Evolutionary conservation across 2,888 invertebrate genomes (phyloP), one percentile per base, ranked within the genome.

Genomic region (Creontiades dilutus): DNA sequence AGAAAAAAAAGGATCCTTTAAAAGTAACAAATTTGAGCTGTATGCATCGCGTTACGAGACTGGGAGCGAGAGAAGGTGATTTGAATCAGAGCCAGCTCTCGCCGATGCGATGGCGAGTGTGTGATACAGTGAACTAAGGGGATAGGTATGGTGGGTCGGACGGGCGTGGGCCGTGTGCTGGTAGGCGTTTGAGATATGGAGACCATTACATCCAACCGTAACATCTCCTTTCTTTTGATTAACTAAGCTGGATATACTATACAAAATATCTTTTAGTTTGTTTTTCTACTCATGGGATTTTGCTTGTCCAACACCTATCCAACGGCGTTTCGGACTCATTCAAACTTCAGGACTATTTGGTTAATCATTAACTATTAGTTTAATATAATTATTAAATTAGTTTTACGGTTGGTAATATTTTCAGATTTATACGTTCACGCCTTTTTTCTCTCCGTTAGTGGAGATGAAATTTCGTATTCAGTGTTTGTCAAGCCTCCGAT

Each of bases 201-300:
- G 68, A 68, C 68, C 68, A 68, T 68, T 68, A 68, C 19, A n/a
- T 68, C 23, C 19, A 68, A 27, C 68, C 68, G 27, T 68, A 23
- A 68, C 68, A 68, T 68, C 68, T 23, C 13, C 23, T 68, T 68
- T 19, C 23, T 68, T 68, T 68, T 68, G 68, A 68, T 68, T 19
- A 68, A 68, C 68, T 19, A 68, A 68, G 27, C 68, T 68, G 68
- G 68, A 68, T 23, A 68, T 68, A 68, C 68, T 68, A 68, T 68
- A 23, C 27, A 68, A 23, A 23, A 19, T 9, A 61, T 68, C 7
- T 23, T 23, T 23, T 23, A 37, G 37, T 37, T 37, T 37, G 37
- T 37, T 37, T 37, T 37, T 37, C 37, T 37, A 37, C 37, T 37
- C 37, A 37, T 37, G 7, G 2, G 37, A 7, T 37, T 37, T 7